These are phyloP conservation scores for Ophraella communa DNA, from an alignment of 2,888 invertebrate species.

Conservation along the genomic window DNA sequence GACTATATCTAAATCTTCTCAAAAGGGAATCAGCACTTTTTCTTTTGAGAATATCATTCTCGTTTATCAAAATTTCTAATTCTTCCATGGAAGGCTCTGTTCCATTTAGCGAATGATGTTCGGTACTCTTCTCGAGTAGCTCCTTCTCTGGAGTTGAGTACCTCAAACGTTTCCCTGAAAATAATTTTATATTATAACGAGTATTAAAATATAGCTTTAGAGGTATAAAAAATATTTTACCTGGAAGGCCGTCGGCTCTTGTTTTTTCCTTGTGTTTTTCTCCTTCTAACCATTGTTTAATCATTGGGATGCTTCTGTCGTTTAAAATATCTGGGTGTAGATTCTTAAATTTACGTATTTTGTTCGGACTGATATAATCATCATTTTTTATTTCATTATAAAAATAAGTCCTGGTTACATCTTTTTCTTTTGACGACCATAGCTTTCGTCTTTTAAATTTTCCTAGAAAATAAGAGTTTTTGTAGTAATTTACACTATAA, in stretches of 20 bases:
- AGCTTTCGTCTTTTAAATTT: background rate
- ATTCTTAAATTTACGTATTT: background rate
- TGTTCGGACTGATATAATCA: background rate
- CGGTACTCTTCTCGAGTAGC: background rate
- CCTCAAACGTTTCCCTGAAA: background rate
- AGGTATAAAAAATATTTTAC: slow-evolving; percentile 1
- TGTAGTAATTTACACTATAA: background rate
- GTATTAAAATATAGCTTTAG: background rate
- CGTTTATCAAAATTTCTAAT: background rate
- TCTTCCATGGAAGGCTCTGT: slow-evolving; percentile 4
- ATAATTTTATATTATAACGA: background rate
- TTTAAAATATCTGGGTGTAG: background rate
- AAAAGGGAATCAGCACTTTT: slow-evolving; percentile 5
- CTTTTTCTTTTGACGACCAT: background rate
- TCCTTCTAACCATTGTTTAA: slow-evolving; percentile 3
- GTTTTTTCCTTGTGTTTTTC: background rate
- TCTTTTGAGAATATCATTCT: slow-evolving; percentile 2
- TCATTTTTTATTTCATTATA: background rate
- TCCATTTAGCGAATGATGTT: slow-evolving; percentile 2
- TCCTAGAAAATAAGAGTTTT: background rate
- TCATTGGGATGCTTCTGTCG: slow-evolving; percentile 6
- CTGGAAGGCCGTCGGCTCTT: background rate
- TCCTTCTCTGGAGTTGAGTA: slow-evolving; percentile 2
- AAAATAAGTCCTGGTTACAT: slow-evolving; percentile 6
- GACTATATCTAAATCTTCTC: slow-evolving; percentile 1